Conservation (phyloP, 2,888 invertebrate species). For the Megastigmus dorsalis region DNA sequence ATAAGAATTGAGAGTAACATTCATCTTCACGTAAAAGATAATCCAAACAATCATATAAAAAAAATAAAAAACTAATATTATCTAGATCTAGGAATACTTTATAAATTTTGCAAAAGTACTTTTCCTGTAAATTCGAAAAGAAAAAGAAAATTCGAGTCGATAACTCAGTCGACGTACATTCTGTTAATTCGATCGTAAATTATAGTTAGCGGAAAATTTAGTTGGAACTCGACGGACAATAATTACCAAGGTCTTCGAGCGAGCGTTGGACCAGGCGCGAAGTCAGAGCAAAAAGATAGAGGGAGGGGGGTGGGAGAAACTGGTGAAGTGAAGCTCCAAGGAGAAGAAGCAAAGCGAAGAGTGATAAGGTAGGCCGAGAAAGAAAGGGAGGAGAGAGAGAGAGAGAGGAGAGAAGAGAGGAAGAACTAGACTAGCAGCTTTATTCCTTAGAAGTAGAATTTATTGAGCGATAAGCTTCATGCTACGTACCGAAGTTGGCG, state of each 20-base stretch:
- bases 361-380: conserved; percentile 24
- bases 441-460: conserved; percentile 64
- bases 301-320: too few species aligned
- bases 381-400: conserved; percentile 50
- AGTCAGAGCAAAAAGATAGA: conserved; percentile 34
- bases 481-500: conserved; percentile 60
- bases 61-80: too few species aligned
- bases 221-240: conserved; percentile 66
- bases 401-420: conserved; percentile 45
- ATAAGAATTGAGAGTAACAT: too few species aligned
- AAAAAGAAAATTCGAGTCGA: conserved; percentile 44
- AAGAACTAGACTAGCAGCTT: conserved; percentile 56
- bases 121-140: conserved; percentile 43
- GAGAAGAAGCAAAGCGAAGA: conserved; percentile 26
- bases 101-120: conserved; percentile 36
- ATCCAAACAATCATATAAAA: too few species aligned
- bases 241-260: conserved; percentile 66
- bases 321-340: conserved; percentile 35
- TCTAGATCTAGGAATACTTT: too few species aligned
- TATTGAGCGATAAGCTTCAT: conserved; percentile 69
- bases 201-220: conserved; percentile 69
- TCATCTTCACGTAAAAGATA: too few species aligned
- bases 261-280: conserved; percentile 50
- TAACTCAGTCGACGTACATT: conserved; percentile 59
- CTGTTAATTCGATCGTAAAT: conserved; percentile 72